Evolutionary conservation across 2,888 invertebrate genomes (phyloP).

Genomic region (Pheosia gnoma): DNA sequence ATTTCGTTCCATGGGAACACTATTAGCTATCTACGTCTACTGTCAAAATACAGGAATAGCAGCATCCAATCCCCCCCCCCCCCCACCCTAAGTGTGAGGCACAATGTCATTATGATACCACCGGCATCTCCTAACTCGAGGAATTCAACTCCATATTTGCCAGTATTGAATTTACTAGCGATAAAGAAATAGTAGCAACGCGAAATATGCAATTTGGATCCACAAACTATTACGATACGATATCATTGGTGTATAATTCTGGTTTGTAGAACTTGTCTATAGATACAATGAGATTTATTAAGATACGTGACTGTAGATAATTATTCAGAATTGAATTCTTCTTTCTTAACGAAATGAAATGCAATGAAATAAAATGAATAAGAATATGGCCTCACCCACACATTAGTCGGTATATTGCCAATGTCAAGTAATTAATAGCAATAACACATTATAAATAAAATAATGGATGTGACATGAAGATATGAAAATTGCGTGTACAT

Average conservation of each 20-base stretch:
- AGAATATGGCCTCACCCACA: no score
- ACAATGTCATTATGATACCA: constrained; percentile 50
- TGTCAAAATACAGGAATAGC: constrained; percentile 28
- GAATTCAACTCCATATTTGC: constrained; percentile 59
- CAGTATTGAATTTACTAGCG: constrained; percentile 57
- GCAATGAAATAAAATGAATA: no score
- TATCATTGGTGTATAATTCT: not conserved
- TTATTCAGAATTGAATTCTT: no score
- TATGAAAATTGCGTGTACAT: no score
- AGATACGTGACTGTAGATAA: no score
- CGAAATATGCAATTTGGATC: constrained; percentile 33
- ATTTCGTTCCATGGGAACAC: not conserved
- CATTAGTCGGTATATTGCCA: no score
- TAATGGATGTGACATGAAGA: no score
- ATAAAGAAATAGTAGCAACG: constrained; percentile 38
- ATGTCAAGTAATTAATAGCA: no score
- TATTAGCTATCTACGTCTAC: constrained; percentile 15
- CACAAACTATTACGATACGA: constrained; percentile 24
- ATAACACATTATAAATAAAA: no score
- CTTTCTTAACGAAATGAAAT: no score
- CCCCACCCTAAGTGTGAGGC: constrained; percentile 27
- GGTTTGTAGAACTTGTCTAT: no score
- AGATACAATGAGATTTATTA: no score
- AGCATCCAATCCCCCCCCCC: constrained; percentile 19
- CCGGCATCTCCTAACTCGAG: constrained; percentile 39